Percentiles rank a stretch among this genome's conserved stretches.
Conservation (phyloP, 2,797 vertebrate genomes). For the Brachymystax lenok region DNA sequence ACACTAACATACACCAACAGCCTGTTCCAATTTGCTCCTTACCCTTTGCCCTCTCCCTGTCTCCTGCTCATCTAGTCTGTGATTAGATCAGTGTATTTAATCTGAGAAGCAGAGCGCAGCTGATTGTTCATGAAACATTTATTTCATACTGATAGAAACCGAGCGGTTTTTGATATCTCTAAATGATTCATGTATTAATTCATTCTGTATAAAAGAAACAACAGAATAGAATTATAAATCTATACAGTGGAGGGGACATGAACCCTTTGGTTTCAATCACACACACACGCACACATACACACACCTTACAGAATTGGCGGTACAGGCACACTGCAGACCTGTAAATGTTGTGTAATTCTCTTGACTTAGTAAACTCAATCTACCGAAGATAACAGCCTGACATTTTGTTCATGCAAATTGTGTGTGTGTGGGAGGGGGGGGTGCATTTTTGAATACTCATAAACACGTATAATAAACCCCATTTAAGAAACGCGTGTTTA, state of each 20-base stretch:
- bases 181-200: not conserved
- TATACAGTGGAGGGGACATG: not conserved
- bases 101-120: not conserved
- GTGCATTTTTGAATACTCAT: not conserved
- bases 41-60: not conserved
- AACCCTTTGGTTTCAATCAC: not conserved
- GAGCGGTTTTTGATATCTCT: not conserved
- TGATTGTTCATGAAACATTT: not conserved
- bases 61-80: not conserved
- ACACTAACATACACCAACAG: not conserved
- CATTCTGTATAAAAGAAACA: not conserved
- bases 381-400: conserved; percentile 18
- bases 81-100: not conserved
- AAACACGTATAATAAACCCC: not conserved
- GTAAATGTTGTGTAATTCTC: conserved; percentile 58
- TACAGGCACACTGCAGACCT: conserved; percentile 20
- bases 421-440: conserved; percentile 7
- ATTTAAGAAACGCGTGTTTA: not conserved
- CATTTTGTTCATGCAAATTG: not conserved
- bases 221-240: not conserved
- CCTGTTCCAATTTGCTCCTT: not conserved
- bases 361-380: conserved; percentile 58
- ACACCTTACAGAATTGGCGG: not conserved
- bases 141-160: not conserved
- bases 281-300: not conserved